Evolutionary conservation across 2,888 invertebrate genomes (phyloP).

Genomic region (Zaprionus bogoriensis): DNA sequence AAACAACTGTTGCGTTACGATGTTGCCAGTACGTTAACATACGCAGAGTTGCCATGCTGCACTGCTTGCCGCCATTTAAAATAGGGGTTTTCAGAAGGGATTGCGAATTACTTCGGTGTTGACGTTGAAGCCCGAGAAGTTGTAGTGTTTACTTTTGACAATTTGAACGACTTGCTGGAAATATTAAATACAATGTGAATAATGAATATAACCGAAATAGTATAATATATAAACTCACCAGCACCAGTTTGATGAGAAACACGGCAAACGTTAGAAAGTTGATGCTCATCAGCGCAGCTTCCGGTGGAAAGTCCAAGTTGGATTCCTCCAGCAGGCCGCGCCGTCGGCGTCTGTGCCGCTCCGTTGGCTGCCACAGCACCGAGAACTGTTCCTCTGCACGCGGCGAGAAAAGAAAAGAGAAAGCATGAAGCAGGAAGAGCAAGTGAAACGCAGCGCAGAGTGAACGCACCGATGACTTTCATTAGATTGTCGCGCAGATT

Average conservation of each 20-base stretch:
- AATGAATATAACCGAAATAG: not conserved
- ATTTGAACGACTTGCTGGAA: slow-evolving; percentile 88
- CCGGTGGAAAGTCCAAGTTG: slow-evolving; percentile 90
- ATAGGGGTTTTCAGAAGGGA: slow-evolving; percentile 32
- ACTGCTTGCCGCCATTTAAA: not conserved
- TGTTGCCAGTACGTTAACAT: not conserved
- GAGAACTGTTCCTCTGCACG: slow-evolving; percentile 84
- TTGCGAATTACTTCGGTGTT: slow-evolving; percentile 57
- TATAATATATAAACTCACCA: slow-evolving; percentile 85
- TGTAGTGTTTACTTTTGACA: slow-evolving; percentile 85
- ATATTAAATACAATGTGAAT: slow-evolving; percentile 48
- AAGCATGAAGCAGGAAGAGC: not conserved
- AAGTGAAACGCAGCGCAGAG: not conserved
- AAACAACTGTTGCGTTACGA: slow-evolving; percentile 33
- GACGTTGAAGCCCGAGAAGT: slow-evolving; percentile 72
- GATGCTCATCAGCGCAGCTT: slow-evolving; percentile 91
- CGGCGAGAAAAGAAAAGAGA: slow-evolving; percentile 1
- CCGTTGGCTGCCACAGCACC: slow-evolving; percentile 83
- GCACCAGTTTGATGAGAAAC: slow-evolving; percentile 91
- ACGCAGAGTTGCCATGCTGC: not conserved
- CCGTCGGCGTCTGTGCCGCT: slow-evolving; percentile 66
- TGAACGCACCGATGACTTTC: slow-evolving; percentile 86
- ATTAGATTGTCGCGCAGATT: slow-evolving; percentile 84
- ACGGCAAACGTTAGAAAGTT: slow-evolving; percentile 93
- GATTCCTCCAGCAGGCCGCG: slow-evolving; percentile 83